A percentile compares a stretch with the other conserved stretches of the same genome.
Conservation (phyloP, 2,888 invertebrate species). For the Aspidiotus destructor region DNA sequence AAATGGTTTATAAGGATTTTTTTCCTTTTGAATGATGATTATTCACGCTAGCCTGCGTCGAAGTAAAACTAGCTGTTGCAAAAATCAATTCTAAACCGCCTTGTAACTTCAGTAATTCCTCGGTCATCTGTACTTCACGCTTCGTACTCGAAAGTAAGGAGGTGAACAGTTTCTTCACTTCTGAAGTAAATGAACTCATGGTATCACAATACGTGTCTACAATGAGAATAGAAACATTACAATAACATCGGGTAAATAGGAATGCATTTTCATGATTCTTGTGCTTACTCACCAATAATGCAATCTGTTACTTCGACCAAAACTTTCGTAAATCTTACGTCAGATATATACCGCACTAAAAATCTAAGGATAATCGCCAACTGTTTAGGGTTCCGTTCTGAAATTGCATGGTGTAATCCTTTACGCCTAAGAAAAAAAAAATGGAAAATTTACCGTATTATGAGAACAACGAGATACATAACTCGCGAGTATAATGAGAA, state of each 20-base stretch:
- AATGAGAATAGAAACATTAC: background rate
- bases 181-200: conserved; percentile 19
- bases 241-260: no score
- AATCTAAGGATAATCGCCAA: conserved; percentile 62
- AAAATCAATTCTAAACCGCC: conserved; percentile 25
- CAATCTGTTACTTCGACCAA: conserved; percentile 64
- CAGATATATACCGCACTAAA: conserved; percentile 61
- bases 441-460: background rate
- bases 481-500: no score
- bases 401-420: conserved; percentile 64
- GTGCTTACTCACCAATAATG: conserved; percentile 51
- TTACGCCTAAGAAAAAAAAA: conserved; percentile 49
- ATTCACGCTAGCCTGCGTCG: conserved; percentile 61
- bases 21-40: background rate
- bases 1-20: no score
- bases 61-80: conserved; percentile 45
- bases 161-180: conserved; percentile 26
- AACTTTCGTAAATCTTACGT: conserved; percentile 61
- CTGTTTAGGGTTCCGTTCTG: conserved; percentile 58
- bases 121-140: conserved; percentile 10
- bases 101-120: conserved; percentile 16
- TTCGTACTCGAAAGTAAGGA: background rate
- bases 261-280: background rate
- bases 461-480: background rate
- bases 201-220: conserved; percentile 21